Evolutionary conservation across 92 coral and sea anemone species (phyloP).

Genomic region (Siderastrea siderea): DNA sequence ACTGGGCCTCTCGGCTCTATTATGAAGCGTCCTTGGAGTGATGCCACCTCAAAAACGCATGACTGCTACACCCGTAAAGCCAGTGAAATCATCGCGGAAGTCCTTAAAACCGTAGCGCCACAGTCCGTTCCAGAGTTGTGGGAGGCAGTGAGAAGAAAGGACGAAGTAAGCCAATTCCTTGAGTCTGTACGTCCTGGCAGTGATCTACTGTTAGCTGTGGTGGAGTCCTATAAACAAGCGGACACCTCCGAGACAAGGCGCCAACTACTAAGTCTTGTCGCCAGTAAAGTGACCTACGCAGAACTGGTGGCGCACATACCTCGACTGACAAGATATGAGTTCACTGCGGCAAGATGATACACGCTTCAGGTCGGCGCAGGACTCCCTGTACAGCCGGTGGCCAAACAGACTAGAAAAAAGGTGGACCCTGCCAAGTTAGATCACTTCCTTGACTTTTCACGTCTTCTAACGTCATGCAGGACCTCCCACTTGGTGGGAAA

Average conservation of each 20-base stretch:
- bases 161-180: conserved; percentile 18
- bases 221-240: conserved; percentile 71
- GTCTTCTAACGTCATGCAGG: conserved; percentile 51
- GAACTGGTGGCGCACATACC: conserved; percentile 41
- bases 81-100: conserved; percentile 16
- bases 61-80: conserved; percentile 13
- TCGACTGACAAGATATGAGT: conserved; percentile 53
- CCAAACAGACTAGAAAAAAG: conserved; percentile 40
- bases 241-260: conserved; percentile 42
- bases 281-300: conserved; percentile 52
- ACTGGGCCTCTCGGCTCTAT: conserved; percentile 46
- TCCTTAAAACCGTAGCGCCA: conserved; percentile 30
- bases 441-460: conserved; percentile 67
- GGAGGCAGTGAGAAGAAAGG: conserved; percentile 42
- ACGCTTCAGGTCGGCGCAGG: conserved; percentile 53
- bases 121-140: conserved; percentile 36
- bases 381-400: conserved; percentile 27
- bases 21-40: conserved; percentile 47
- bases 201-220: conserved; percentile 42
- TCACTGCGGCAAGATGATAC: conserved; percentile 57
- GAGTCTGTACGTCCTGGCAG: conserved; percentile 22
- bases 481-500: conserved; percentile 63
- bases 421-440: conserved; percentile 50
- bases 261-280: conserved; percentile 52
- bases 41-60: conserved; percentile 25